These are phyloP conservation scores for Noctua janthe DNA, from an alignment of 2,888 invertebrate genomes.

Conservation along the genomic window DNA sequence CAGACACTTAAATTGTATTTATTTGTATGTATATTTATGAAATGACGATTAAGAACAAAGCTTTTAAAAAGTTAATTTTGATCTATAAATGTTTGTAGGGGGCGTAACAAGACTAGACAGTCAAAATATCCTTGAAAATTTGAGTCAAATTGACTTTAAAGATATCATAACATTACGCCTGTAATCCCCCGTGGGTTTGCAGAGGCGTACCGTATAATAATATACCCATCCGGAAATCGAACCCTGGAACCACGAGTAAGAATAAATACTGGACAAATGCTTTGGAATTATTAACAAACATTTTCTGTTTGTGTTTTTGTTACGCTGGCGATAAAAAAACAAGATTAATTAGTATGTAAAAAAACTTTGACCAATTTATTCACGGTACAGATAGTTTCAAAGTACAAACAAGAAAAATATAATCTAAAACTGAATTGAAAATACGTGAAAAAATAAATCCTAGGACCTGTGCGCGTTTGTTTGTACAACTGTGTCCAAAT, in stretches of 20 bases:
- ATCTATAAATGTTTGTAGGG: background rate
- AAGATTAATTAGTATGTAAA: background rate
- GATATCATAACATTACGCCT: background rate
- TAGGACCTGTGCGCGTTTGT: constrained; percentile 19
- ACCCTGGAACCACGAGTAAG: background rate
- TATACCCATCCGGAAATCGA: background rate
- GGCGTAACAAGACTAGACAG: background rate
- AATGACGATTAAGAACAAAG: constrained; percentile 37
- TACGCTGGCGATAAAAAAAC: background rate
- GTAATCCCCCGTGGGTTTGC: background rate
- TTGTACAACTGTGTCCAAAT: constrained; percentile 45
- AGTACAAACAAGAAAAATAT: background rate
- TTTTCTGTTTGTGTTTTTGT: background rate
- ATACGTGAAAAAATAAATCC: constrained; percentile 18
- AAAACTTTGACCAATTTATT: background rate
- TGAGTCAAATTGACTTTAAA: background rate
- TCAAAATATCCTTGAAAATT: background rate
- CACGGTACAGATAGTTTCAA: background rate
- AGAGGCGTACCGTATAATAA: background rate
- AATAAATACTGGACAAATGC: background rate
- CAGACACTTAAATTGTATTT: background rate
- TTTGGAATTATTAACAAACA: background rate
- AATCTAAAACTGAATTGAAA: constrained; percentile 15
- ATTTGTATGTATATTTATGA: constrained; percentile 17
- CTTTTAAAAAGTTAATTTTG: constrained; percentile 54